Percentiles rank a stretch among this genome's conserved stretches.
phyloP scores from a whole-genome alignment of 2,113 vertebrate genomes.

The Gambusia holbrooki region DNA sequence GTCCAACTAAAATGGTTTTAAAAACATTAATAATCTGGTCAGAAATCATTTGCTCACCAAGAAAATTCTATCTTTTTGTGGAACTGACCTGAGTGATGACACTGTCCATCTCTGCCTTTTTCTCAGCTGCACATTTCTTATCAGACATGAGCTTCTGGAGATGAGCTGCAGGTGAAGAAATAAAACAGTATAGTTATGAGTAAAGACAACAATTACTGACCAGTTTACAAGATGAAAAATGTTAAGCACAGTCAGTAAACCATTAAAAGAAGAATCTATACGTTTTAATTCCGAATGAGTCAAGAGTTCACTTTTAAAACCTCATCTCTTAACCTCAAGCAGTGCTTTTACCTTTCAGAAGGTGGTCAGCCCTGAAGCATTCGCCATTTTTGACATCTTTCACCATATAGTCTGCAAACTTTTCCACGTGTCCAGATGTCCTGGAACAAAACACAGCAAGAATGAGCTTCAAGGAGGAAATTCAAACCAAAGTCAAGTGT shows the following conservation, averaged over 20 bases:
- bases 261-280: neutral
- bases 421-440: constrained; percentile 97
- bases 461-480: neutral
- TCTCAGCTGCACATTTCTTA: constrained; percentile 93
- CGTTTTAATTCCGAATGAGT: neutral
- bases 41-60: neutral
- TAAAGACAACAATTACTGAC: neutral
- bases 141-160: constrained; percentile 97
- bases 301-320: neutral
- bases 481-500: neutral
- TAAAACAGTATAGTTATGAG: neutral
- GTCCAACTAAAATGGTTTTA: constrained; percentile 85
- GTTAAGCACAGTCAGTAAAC: neutral
- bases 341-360: constrained; percentile 88
- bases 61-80: neutral
- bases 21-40: neutral
- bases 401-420: constrained; percentile 99
- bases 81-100: constrained; percentile 88
- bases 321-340: neutral
- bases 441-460: constrained; percentile 62
- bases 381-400: constrained; percentile 96
- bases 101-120: constrained; percentile 93
- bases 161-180: constrained; percentile 81
- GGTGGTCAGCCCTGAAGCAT: constrained; percentile 96
- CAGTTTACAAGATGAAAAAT: neutral